These are phyloP conservation scores for Eudasyphora cyanicolor DNA, from an alignment of 2,888 invertebrate genomes.

Conservation along the genomic window DNA sequence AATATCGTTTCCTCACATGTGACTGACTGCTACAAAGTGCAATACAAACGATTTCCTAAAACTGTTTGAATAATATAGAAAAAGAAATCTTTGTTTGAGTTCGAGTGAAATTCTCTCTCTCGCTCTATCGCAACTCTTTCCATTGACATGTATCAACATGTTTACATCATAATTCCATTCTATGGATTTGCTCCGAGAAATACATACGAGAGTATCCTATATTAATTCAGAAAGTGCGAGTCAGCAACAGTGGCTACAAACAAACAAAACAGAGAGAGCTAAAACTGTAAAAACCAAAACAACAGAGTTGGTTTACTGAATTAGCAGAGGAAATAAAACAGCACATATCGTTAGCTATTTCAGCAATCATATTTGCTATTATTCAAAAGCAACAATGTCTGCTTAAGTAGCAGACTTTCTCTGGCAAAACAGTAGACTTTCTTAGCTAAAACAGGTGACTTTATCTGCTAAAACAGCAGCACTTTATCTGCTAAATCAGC, in stretches of 20 bases:
- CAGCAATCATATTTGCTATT: too few relatives aligned
- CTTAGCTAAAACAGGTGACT: too few relatives aligned
- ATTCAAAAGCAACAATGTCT: too few relatives aligned
- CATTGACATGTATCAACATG: background rate
- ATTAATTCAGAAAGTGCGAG: background rate
- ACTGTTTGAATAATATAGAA: background rate
- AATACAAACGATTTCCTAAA: background rate
- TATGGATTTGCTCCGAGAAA: too few relatives aligned
- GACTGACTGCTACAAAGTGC: background rate
- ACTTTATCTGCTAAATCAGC: too few relatives aligned
- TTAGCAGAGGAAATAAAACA: too few relatives aligned
- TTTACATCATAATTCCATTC: constrained; percentile 27
- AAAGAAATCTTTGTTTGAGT: background rate
- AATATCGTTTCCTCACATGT: constrained; percentile 18
- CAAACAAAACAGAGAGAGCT: background rate
- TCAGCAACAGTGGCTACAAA: background rate
- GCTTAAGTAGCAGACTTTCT: too few relatives aligned
- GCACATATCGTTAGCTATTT: too few relatives aligned
- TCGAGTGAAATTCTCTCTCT: background rate
- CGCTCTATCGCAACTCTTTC: background rate
- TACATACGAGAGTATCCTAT: background rate
- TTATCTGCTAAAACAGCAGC: too few relatives aligned
- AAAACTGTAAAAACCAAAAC: background rate
- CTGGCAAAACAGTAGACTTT: too few relatives aligned
- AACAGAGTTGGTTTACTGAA: too few relatives aligned